Conservation (phyloP, 1,140 invertebrate species). For the Drosophila seguyi region DNA sequence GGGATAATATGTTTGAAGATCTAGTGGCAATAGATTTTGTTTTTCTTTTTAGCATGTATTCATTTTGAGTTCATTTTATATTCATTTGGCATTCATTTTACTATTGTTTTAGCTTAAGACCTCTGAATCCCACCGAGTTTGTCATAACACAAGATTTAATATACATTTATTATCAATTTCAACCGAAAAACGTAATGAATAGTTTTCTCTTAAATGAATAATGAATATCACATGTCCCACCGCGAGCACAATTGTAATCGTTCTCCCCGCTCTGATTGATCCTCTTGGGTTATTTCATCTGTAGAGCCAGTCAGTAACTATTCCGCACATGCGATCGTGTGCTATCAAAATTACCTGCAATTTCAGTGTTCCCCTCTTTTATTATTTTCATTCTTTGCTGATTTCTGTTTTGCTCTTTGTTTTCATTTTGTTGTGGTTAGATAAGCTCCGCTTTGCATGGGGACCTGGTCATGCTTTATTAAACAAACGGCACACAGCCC, state of each 20-base stretch:
- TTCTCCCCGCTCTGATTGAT: slow-evolving; percentile 37
- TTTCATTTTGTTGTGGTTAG: slow-evolving; percentile 29
- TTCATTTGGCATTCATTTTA: background rate
- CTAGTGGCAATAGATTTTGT: background rate
- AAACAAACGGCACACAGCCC: slow-evolving; percentile 50
- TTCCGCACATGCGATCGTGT: slow-evolving; percentile 34
- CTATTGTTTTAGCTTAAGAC: background rate
- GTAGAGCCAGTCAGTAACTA: background rate
- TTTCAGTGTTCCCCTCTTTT: slow-evolving; percentile 16
- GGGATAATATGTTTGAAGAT: background rate
- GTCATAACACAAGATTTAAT: background rate
- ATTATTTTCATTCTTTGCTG: slow-evolving; percentile 19
- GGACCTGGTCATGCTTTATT: slow-evolving; percentile 54
- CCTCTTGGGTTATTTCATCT: slow-evolving; percentile 21
- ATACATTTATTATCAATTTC: background rate
- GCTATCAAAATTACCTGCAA: slow-evolving; percentile 43
- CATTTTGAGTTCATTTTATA: background rate
- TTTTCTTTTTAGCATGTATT: background rate
- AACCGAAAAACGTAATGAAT: background rate
- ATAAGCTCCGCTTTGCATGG: slow-evolving; percentile 50
- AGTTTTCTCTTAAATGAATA: background rate
- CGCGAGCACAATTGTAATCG: background rate
- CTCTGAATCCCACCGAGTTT: background rate
- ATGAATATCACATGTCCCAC: slow-evolving; percentile 26
- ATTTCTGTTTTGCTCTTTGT: slow-evolving; percentile 27